phyloP scores from a whole-genome alignment of 2,888 invertebrate genomes.

The Cyrtodaria siliqua region DNA sequence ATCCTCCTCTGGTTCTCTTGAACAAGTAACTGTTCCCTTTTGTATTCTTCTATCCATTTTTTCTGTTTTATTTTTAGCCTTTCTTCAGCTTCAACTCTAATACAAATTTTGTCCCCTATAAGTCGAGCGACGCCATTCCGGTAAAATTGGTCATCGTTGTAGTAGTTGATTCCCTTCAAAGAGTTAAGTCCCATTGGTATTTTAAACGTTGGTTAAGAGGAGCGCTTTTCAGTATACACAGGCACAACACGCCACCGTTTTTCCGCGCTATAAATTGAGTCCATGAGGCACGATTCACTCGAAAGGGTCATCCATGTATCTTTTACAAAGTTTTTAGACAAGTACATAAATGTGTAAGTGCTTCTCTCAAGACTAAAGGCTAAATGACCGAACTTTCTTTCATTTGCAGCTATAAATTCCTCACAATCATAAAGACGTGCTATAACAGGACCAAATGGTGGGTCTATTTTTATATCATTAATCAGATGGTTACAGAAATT shows the following conservation, averaged over 20 bases:
- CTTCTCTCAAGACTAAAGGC: constrained; percentile 68
- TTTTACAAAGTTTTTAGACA: constrained; percentile 70
- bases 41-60: constrained; percentile 42
- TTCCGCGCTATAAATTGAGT: constrained; percentile 71
- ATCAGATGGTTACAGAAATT: constrained; percentile 65
- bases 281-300: constrained; percentile 77
- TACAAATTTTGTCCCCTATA: constrained; percentile 67
- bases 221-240: constrained; percentile 69
- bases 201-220: constrained; percentile 34
- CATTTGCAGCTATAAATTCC: constrained; percentile 49
- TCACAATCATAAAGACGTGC: constrained; percentile 68
- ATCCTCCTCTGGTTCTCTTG: constrained; percentile 22
- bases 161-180: constrained; percentile 76
- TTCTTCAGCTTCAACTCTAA: constrained; percentile 40
- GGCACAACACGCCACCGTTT: constrained; percentile 81
- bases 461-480: constrained; percentile 56
- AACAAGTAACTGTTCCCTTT: constrained; percentile 40
- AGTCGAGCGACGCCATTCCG: constrained; percentile 65
- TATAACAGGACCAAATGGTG: constrained; percentile 35
- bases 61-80: constrained; percentile 46
- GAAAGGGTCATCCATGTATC: constrained; percentile 75
- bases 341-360: constrained; percentile 77
- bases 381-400: constrained; percentile 55
- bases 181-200: constrained; percentile 75
- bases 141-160: constrained; percentile 73